These are phyloP conservation scores for Conchocele bisecta DNA, from an alignment of 2,888 invertebrate genomes.

Conservation along the genomic window DNA sequence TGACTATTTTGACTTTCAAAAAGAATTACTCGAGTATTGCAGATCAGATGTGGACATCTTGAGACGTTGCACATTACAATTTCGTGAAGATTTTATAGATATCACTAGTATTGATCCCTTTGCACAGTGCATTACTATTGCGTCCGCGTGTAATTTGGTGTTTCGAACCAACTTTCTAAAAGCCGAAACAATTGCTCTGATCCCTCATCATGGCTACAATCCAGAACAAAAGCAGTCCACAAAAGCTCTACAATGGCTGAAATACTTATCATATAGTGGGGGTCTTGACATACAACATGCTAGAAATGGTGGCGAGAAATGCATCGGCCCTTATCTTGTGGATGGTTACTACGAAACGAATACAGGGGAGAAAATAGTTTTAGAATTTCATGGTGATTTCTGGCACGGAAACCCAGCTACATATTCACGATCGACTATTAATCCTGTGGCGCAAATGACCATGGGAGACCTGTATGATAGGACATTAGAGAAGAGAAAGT, in stretches of 20 bases:
- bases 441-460: conserved; percentile 31
- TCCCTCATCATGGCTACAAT: conserved; percentile 36
- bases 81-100: too few relatives aligned
- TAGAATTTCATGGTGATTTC: conserved; percentile 30
- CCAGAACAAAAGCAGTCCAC: conserved; percentile 36
- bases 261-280: conserved; percentile 8
- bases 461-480: conserved; percentile 35
- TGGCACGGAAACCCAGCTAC: conserved; percentile 29
- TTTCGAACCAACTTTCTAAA: conserved; percentile 23
- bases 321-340: conserved; percentile 24
- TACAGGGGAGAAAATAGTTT: not conserved
- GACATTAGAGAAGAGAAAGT: conserved; percentile 36
- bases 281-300: conserved; percentile 10
- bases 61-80: too few relatives aligned
- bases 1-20: too few relatives aligned
- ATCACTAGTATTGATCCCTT: conserved; percentile 31
- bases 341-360: conserved; percentile 20
- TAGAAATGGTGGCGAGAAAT: conserved; percentile 16
- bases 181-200: conserved; percentile 26
- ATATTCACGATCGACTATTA: conserved; percentile 17
- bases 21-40: too few relatives aligned
- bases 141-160: conserved; percentile 29
- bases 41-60: too few relatives aligned
- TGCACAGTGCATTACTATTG: conserved; percentile 25
- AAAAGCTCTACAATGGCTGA: conserved; percentile 36